phyloP scores from a whole-genome alignment of 1,140 invertebrate species.

The Teleopsis dalmanni region DNA sequence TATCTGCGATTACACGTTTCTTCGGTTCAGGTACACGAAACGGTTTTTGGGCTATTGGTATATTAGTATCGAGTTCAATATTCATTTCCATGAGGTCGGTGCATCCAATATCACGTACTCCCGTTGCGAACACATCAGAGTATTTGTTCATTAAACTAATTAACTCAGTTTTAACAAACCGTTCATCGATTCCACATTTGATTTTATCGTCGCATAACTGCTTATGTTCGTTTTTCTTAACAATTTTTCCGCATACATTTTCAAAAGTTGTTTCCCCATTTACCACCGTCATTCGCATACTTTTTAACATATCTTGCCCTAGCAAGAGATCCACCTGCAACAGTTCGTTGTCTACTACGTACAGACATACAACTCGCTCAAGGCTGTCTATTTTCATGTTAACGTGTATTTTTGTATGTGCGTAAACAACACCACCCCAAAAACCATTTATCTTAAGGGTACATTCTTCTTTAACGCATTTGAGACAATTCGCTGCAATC shows the following conservation, averaged over 20 bases:
- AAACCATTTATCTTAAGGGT: neutral
- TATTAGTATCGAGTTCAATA: constrained; percentile 4
- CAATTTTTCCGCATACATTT: too few species aligned
- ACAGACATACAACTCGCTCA: neutral
- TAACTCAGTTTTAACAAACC: neutral
- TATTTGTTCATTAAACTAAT: neutral
- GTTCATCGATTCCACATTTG: too few species aligned
- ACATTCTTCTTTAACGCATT: too few species aligned
- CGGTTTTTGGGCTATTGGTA: constrained; percentile 5
- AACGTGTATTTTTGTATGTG: neutral
- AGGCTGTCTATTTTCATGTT: neutral
- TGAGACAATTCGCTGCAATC: too few species aligned
- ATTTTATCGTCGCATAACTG: too few species aligned
- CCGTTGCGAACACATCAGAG: neutral
- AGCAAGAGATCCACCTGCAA: constrained; percentile 9
- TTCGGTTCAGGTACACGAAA: constrained; percentile 8
- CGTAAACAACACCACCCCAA: neutral
- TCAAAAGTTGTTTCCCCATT: too few species aligned
- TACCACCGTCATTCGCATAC: too few species aligned
- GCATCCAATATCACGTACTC: neutral
- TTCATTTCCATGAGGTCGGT: neutral
- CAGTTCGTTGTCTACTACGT: constrained; percentile 11
- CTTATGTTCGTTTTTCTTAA: too few species aligned
- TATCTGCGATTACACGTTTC: constrained; percentile 3
- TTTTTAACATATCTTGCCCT: constrained; percentile 9